Conservation (phyloP, 2,888 invertebrate species). For the Seira sanloemensis region DNA sequence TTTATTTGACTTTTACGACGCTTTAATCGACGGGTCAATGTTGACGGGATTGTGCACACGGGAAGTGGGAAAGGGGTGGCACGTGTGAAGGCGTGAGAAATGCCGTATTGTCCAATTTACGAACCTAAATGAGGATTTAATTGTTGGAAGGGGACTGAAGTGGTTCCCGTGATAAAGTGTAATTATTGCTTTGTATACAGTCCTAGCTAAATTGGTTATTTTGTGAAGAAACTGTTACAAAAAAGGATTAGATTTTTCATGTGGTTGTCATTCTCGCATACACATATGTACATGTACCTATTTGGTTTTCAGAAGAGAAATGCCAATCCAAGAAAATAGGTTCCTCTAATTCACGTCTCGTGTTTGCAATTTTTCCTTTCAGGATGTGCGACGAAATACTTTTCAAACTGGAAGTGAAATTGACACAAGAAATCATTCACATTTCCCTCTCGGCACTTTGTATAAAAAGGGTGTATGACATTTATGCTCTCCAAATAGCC, state of each 20-base stretch:
- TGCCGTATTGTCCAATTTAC: too few relatives aligned
- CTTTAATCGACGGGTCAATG: neutral
- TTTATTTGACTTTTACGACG: conserved; percentile 9
- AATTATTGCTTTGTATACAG: too few relatives aligned
- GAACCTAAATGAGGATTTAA: neutral
- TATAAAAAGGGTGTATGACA: neutral
- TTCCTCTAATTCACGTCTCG: conserved; percentile 5
- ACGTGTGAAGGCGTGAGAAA: neutral
- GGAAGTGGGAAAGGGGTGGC: neutral
- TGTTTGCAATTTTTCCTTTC: conserved; percentile 1
- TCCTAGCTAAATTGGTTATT: too few relatives aligned
- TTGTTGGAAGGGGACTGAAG: neutral
- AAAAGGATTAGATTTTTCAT: neutral
- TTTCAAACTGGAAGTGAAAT: neutral
- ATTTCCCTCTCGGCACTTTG: neutral
- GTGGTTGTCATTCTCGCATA: neutral
- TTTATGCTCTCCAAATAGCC: neutral
- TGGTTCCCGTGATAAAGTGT: neutral
- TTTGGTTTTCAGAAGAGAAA: neutral
- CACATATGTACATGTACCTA: neutral
- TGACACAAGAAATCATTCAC: neutral
- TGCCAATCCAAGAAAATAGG: neutral
- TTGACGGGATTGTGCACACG: neutral
- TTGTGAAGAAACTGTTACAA: neutral
- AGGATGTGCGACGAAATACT: neutral